These are phyloP conservation scores for Stichodactyla helianthus DNA, from an alignment of 64 coral and sea anemone genomes.

Conservation along the genomic window DNA sequence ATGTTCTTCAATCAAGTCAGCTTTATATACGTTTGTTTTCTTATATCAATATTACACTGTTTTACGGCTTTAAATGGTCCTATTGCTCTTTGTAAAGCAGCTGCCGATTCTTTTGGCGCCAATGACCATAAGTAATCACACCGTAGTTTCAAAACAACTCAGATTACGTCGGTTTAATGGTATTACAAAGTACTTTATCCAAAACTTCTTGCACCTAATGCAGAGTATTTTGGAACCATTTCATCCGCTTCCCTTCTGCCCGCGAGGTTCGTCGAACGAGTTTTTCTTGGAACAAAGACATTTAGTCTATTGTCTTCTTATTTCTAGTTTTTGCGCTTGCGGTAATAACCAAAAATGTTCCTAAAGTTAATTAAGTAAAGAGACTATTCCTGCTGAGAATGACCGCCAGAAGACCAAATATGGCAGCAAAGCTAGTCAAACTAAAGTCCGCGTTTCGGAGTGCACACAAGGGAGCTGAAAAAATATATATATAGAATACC, in stretches of 20 bases:
- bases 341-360: no score
- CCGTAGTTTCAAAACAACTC: neutral
- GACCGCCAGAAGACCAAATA: no score
- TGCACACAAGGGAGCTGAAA: no score
- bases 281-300: neutral
- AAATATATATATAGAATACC: no score
- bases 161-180: neutral
- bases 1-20: slow-evolving; percentile 5
- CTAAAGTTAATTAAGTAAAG: no score
- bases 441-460: no score
- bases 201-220: neutral
- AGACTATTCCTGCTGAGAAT: no score
- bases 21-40: slow-evolving; percentile 4
- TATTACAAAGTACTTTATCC: neutral
- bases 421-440: no score
- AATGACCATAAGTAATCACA: neutral
- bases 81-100: neutral
- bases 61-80: neutral
- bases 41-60: neutral
- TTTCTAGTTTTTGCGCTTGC: neutral
- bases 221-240: neutral
- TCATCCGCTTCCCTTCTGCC: neutral
- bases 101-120: neutral
- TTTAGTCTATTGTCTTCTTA: neutral
- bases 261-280: neutral